Base-by-base conservation (phyloP, 2,113 vertebrate species). In the Equus quagga region DNA sequence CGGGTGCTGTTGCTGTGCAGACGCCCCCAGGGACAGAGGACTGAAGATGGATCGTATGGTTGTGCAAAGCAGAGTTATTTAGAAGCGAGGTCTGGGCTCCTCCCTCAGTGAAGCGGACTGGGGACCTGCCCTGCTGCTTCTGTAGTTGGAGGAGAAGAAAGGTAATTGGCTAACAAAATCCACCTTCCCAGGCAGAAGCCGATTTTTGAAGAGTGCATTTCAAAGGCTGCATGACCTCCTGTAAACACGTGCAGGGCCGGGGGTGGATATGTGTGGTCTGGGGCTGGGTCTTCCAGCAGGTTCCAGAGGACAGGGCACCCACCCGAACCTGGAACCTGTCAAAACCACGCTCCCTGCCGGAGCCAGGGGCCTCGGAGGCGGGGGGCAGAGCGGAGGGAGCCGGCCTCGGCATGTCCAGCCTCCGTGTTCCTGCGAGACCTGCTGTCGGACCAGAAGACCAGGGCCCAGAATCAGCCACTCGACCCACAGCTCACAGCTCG, bases 161-260 rank as follows among this genome's bases (percentile, higher is more conserved):
- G 44, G 58, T 24, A 26, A 85, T 4, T 81, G 80, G 95, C 87
- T 96, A 75, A 93, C 56, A 72, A 73, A 94, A 93, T 23, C 78
- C 13, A 0, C 79, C 86, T 82, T 89, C 78, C 54, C 7, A 89
- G 79, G 65, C 67, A 93, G 54, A 60, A 12, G 70, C 72, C 23
- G 60, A 76, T 23, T 70, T 41, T 41, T 70, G 72, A 51, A 76
- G 51, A 91, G 24, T 62, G 82, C 21, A 24, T 65, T 86, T 69
- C 10, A 67, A 49, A 93, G 76, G 49, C 78, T 10, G 26, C 18
- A 18, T 8, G 46, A 72, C 49, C 86, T 54, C 85, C 92, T 91
- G 91, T 69, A 85, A 64, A 64, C 56, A 56, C 10, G 65, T 15
- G 0, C 17, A 13, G 31, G 62, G 36, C 54, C 8, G 0, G 3